Evolutionary conservation across 2,113 vertebrate species (phyloP).

Genomic region (Semnornis frantzii): DNA sequence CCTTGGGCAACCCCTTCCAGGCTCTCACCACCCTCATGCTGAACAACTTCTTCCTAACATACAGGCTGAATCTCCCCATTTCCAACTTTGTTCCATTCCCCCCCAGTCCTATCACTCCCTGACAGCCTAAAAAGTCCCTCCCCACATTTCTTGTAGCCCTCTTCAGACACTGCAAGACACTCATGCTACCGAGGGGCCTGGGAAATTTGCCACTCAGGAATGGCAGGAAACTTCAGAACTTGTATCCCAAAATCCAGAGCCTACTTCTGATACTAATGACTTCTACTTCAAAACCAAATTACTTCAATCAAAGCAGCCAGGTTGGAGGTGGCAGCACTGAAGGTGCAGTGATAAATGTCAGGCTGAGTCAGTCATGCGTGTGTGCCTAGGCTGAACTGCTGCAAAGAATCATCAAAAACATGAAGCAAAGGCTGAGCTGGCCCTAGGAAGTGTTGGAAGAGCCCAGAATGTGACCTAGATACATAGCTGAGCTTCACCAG

Average conservation of each 20-base stretch:
- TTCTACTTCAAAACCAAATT: neutral
- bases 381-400: accelerated
- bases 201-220: neutral
- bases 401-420: neutral
- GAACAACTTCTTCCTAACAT: too few relatives aligned
- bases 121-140: too few relatives aligned
- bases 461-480: neutral
- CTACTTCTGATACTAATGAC: neutral
- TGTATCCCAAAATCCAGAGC: neutral
- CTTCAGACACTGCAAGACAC: too few relatives aligned
- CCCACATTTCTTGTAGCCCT: too few relatives aligned
- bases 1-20: too few relatives aligned
- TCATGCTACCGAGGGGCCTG: neutral
- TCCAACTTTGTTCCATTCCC: too few relatives aligned
- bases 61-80: too few relatives aligned
- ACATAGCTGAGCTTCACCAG: neutral
- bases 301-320: neutral
- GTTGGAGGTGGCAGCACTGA: neutral
- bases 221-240: neutral
- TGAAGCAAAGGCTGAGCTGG: neutral
- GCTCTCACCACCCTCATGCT: too few relatives aligned
- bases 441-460: neutral
- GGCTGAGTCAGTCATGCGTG: neutral
- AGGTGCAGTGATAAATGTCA: neutral
- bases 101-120: too few relatives aligned